Percentiles rank a stretch among this genome's conserved stretches.
These are phyloP conservation scores for Saccostrea cuccullata DNA, from an alignment of 1,140 invertebrate species.

Conservation along the genomic window DNA sequence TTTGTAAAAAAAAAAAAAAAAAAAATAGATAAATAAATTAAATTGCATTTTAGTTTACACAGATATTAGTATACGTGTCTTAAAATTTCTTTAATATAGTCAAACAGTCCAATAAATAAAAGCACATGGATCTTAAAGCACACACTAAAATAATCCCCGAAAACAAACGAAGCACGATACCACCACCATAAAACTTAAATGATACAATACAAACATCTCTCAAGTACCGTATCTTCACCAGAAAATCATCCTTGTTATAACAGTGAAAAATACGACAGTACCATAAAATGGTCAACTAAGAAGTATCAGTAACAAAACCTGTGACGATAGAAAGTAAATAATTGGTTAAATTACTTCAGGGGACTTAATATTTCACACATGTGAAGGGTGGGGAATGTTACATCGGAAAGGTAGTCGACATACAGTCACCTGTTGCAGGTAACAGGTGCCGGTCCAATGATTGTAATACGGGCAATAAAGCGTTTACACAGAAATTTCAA, in stretches of 20 bases:
- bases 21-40: too few relatives aligned
- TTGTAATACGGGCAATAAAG: neutral
- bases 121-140: neutral
- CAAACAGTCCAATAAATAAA: neutral
- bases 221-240: neutral
- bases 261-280: neutral
- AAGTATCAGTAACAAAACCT: neutral
- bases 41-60: too few relatives aligned
- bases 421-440: constrained; percentile 2
- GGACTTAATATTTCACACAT: constrained; percentile 9
- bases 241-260: neutral
- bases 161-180: neutral
- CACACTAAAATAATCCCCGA: neutral
- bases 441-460: constrained; percentile 17
- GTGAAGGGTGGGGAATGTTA: constrained; percentile 3
- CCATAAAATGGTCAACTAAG: neutral
- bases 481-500: neutral
- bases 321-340: neutral
- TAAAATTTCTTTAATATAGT: neutral
- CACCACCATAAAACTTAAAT: neutral
- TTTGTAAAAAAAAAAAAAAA: too few relatives aligned
- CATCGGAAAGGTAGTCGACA: neutral
- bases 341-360: constrained; percentile 12
- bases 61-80: too few relatives aligned
- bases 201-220: neutral